Evolutionary conservation across 2,888 invertebrate genomes (phyloP).

Genomic region (Villa cingulata): DNA sequence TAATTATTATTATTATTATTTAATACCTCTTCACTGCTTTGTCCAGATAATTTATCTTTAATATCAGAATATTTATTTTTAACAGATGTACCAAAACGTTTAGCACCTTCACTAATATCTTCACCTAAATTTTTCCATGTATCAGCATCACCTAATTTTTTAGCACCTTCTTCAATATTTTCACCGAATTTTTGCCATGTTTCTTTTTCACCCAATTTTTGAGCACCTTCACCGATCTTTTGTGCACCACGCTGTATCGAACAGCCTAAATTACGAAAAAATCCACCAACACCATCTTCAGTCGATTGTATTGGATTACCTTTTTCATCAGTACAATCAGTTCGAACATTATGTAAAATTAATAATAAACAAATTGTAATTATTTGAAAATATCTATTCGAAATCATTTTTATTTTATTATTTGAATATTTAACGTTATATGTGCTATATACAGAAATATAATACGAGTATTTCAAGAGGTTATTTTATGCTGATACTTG

Average conservation of each 20-base stretch:
- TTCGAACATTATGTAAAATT: not conserved
- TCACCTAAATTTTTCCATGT: not conserved
- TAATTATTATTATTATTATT: not conserved
- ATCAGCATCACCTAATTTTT: slow-evolving; percentile 17
- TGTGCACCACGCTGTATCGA: slow-evolving; percentile 25
- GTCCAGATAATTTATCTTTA: not conserved
- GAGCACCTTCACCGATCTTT: slow-evolving; percentile 25
- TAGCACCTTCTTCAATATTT: slow-evolving; percentile 26
- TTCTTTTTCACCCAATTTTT: slow-evolving; percentile 23
- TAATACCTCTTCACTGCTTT: not conserved
- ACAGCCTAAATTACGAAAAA: slow-evolving; percentile 22
- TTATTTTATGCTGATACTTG: not conserved
- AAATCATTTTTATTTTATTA: too few relatives aligned
- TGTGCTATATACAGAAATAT: too few relatives aligned
- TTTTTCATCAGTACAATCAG: not conserved
- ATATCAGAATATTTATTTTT: not conserved
- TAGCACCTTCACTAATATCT: not conserved
- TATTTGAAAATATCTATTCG: not conserved
- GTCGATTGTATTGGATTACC: not conserved
- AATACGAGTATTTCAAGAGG: too few relatives aligned
- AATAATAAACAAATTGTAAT: not conserved
- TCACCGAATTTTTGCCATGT: slow-evolving; percentile 21
- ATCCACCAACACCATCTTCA: not conserved
- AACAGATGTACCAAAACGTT: not conserved
- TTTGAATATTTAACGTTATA: too few relatives aligned